phyloP scores from a whole-genome alignment of 2,113 vertebrate genomes.

The Colistium nudipinnis region DNA sequence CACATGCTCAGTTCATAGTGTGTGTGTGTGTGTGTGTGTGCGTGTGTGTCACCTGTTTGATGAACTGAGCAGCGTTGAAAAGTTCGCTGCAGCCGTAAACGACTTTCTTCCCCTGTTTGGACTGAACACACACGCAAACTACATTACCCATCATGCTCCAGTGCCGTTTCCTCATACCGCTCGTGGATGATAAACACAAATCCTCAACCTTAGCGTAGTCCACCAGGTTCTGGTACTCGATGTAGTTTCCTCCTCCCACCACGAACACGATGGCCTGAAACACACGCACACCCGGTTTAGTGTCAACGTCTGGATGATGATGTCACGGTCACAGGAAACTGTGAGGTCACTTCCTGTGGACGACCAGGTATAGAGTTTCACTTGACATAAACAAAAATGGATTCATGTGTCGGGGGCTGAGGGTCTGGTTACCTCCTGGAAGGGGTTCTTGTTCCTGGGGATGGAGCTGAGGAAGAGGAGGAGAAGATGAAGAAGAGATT shows the following conservation, averaged over 20 bases:
- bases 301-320: no score
- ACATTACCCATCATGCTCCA: no score
- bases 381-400: background rate
- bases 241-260: slow-evolving; percentile 98
- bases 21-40: slow-evolving; percentile 24
- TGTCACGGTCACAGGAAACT: no score
- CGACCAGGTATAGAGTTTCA: no score
- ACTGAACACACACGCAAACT: slow-evolving; percentile 66
- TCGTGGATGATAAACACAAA: no score
- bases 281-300: no score
- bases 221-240: slow-evolving; percentile 97
- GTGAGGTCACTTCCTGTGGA: no score
- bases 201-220: slow-evolving; percentile 98
- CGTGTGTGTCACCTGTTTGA: slow-evolving; percentile 86
- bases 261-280: slow-evolving; percentile 95
- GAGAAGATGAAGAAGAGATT: slow-evolving; percentile 1
- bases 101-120: slow-evolving; percentile 92
- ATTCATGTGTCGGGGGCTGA: no score
- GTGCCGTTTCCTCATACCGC: no score
- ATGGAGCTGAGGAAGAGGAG: slow-evolving; percentile 85
- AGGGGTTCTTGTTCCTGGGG: slow-evolving; percentile 98
- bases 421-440: slow-evolving; percentile 97
- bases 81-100: slow-evolving; percentile 98
- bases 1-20: no score
- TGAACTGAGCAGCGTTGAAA: slow-evolving; percentile 95